A percentile compares a stretch with the other conserved stretches of the same genome.
These are phyloP conservation scores for Nerophis ophidion DNA, from an alignment of 2,113 vertebrate genomes.

Conservation along the genomic window DNA sequence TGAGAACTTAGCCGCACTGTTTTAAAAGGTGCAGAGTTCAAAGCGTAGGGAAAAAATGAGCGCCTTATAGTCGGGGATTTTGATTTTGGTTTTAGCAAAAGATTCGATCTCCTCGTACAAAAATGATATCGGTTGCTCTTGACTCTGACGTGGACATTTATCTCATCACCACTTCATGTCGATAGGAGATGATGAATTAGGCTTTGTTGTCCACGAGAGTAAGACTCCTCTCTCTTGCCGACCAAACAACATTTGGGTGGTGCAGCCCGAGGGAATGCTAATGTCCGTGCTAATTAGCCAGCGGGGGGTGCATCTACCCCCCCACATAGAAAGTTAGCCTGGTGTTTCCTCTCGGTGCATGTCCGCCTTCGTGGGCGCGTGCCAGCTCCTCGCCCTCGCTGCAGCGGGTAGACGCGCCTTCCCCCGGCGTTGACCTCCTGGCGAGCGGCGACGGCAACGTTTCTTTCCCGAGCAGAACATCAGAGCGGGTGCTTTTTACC, in stretches of 20 bases:
- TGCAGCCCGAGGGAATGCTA: background rate
- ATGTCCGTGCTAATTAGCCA: background rate
- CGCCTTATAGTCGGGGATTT: no score
- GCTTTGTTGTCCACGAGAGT: no score
- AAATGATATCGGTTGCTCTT: no score
- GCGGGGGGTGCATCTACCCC: background rate
- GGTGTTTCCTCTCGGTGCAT: background rate
- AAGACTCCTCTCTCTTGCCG: no score
- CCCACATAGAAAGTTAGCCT: background rate
- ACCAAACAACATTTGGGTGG: no score
- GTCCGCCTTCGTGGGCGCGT: slow-evolving; percentile 9
- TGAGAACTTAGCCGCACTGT: no score
- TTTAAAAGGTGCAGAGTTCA: no score
- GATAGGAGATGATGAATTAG: no score
- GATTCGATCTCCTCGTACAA: background rate
- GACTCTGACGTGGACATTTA: no score
- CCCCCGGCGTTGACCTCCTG: slow-evolving; percentile 31
- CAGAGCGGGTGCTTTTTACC: slow-evolving; percentile 32
- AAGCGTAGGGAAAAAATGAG: no score
- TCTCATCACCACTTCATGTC: no score
- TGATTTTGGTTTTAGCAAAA: background rate
- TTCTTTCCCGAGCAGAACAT: slow-evolving; percentile 35
- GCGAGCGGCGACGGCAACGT: slow-evolving; percentile 40
- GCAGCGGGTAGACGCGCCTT: slow-evolving; percentile 26
- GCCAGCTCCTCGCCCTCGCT: slow-evolving; percentile 39